Conservation (phyloP, 2,888 invertebrate genomes). For the Lypha dubia region DNA sequence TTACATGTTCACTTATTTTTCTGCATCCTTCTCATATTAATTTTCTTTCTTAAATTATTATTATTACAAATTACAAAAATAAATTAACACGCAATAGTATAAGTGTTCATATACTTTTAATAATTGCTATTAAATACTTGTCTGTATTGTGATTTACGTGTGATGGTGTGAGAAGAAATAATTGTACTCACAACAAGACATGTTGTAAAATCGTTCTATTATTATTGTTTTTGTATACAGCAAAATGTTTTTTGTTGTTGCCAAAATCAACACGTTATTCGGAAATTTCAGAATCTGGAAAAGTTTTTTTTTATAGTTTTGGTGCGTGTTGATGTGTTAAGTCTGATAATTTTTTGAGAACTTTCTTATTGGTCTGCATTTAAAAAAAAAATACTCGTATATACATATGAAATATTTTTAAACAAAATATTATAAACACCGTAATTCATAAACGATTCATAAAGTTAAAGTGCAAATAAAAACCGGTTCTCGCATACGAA, state of each 20-base stretch:
- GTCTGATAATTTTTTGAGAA: neutral
- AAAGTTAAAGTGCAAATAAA: too few species aligned
- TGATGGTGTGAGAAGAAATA: constrained; percentile 13
- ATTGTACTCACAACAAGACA: neutral
- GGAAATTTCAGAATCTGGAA: constrained; percentile 14
- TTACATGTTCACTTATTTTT: neutral
- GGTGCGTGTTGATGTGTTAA: neutral
- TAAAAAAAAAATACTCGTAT: too few species aligned
- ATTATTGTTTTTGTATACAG: neutral
- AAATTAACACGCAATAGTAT: constrained; percentile 29
- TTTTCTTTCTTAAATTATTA: constrained; percentile 33
- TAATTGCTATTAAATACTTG: constrained; percentile 3
- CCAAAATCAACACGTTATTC: constrained; percentile 68
- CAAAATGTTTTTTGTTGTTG: constrained; percentile 16
- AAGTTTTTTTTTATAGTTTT: neutral
- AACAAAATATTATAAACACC: too few species aligned
- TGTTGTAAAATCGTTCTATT: neutral
- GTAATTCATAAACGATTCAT: too few species aligned
- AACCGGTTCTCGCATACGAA: too few species aligned
- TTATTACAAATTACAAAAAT: constrained; percentile 35
- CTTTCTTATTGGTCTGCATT: neutral
- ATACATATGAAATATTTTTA: too few species aligned
- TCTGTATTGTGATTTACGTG: constrained; percentile 24
- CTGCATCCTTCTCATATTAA: constrained; percentile 25
- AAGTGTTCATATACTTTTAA: neutral